Conservation (phyloP, 2,888 invertebrate species). For the Mycogona germanica region DNA sequence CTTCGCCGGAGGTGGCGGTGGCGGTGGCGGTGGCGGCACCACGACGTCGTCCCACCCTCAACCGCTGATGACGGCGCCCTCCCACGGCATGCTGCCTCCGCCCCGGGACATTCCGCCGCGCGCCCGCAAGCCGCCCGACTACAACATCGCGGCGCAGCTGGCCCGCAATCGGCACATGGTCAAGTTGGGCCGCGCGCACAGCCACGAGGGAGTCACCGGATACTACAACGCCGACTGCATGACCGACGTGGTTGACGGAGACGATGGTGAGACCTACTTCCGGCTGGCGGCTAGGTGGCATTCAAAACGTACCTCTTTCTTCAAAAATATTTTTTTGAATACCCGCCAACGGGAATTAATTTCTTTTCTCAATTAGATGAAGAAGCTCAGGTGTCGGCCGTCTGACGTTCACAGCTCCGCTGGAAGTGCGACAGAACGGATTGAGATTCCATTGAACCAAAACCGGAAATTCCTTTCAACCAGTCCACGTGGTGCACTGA, state of each 20-base stretch:
- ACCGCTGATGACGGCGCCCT: background rate
- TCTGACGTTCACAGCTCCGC: constrained; percentile 35
- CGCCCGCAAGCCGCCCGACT: constrained; percentile 60
- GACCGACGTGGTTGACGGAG: constrained; percentile 24
- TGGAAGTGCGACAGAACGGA: too few species aligned
- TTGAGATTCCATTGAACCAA: too few species aligned
- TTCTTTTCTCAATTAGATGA: constrained; percentile 36
- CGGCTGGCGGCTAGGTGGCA: background rate
- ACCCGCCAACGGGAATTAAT: constrained; percentile 9
- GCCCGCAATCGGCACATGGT: constrained; percentile 51
- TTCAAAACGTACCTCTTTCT: background rate
- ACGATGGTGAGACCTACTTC: constrained; percentile 29
- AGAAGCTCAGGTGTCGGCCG: constrained; percentile 50
- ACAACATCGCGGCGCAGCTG: constrained; percentile 75
- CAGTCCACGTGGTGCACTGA: too few species aligned
- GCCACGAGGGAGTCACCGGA: constrained; percentile 72
- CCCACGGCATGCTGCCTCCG: constrained; percentile 21
- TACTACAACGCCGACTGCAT: constrained; percentile 46
- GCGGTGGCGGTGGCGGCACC: too few species aligned
- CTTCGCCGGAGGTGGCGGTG: constrained; percentile 9
- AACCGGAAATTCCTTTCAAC: too few species aligned
- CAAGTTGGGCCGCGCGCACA: constrained; percentile 68
- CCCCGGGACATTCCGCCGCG: constrained; percentile 26
- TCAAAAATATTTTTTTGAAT: background rate
- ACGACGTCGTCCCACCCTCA: too few species aligned